Conservation (phyloP, 1,140 invertebrate genomes). For the Euwallacea fornicatus region DNA sequence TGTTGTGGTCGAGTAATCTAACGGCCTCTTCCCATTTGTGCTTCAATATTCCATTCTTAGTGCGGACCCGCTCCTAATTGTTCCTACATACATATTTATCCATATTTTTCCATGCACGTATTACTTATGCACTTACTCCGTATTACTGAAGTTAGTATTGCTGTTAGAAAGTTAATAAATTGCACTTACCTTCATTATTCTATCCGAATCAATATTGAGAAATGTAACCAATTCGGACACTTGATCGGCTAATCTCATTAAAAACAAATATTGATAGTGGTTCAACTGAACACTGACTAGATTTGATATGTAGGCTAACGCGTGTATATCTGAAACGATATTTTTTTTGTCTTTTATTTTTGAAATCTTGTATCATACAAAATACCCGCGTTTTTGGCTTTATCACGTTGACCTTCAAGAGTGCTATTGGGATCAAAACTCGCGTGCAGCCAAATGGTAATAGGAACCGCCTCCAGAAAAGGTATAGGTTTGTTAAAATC, state of each 20-base stretch:
- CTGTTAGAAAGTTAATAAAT: neutral
- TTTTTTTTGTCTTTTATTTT: too few species aligned
- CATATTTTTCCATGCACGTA: too few species aligned
- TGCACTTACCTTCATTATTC: constrained; percentile 61
- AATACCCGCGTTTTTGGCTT: constrained; percentile 9
- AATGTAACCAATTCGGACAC: constrained; percentile 77
- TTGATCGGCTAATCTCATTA: constrained; percentile 82
- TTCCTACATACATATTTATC: too few species aligned
- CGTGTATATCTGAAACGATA: constrained; percentile 62
- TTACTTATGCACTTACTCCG: too few species aligned
- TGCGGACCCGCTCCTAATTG: too few species aligned
- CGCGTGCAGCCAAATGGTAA: constrained; percentile 77
- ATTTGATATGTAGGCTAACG: constrained; percentile 74
- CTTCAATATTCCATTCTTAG: too few species aligned
- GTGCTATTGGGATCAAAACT: constrained; percentile 54
- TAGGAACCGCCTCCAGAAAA: constrained; percentile 86
- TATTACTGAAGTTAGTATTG: too few species aligned
- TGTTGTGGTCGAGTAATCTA: too few species aligned
- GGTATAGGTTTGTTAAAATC: constrained; percentile 76
- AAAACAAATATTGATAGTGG: constrained; percentile 90
- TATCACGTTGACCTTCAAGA: constrained; percentile 34
- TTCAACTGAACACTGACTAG: constrained; percentile 84
- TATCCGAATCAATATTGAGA: constrained; percentile 75
- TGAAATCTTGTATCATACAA: neutral
- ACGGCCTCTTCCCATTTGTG: too few species aligned